phyloP scores from a whole-genome alignment of 1,140 invertebrate species.

The Dendroctonus valens region DNA sequence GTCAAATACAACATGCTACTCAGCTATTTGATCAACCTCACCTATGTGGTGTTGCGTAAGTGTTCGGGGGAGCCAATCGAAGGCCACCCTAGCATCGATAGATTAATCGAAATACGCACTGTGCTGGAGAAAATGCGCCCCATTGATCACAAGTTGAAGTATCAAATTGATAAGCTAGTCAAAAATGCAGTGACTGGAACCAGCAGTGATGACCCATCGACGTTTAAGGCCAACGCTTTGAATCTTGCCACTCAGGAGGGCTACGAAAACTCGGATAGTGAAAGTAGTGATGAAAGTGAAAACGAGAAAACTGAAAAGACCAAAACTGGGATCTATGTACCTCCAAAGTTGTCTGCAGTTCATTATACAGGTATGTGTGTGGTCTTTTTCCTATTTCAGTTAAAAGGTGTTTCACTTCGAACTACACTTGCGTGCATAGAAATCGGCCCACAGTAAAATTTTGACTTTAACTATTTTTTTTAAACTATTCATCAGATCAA shows the following conservation, averaged over 20 bases:
- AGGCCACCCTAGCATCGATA: constrained; percentile 77
- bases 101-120: constrained; percentile 86
- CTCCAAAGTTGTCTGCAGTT: constrained; percentile 85
- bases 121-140: constrained; percentile 93
- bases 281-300: constrained; percentile 56
- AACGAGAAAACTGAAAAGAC: constrained; percentile 54
- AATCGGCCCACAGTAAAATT: no score
- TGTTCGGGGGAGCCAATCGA: constrained; percentile 79
- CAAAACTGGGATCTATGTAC: constrained; percentile 77
- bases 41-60: constrained; percentile 79
- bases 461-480: no score
- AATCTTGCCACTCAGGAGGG: constrained; percentile 30
- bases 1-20: constrained; percentile 92
- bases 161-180: constrained; percentile 94
- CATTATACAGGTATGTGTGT: constrained; percentile 70
- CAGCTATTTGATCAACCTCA: constrained; percentile 86
- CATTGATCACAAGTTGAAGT: constrained; percentile 93
- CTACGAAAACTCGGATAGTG: constrained; percentile 52
- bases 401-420: not conserved
- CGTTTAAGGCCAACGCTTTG: constrained; percentile 76
- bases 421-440: no score
- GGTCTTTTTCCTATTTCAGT: constrained; percentile 15
- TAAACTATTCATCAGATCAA: no score
- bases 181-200: constrained; percentile 76
- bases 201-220: constrained; percentile 73